These are phyloP conservation scores for Protobothrops mucrosquamatus DNA, from an alignment of 2,113 vertebrate species.

Conservation along the genomic window DNA sequence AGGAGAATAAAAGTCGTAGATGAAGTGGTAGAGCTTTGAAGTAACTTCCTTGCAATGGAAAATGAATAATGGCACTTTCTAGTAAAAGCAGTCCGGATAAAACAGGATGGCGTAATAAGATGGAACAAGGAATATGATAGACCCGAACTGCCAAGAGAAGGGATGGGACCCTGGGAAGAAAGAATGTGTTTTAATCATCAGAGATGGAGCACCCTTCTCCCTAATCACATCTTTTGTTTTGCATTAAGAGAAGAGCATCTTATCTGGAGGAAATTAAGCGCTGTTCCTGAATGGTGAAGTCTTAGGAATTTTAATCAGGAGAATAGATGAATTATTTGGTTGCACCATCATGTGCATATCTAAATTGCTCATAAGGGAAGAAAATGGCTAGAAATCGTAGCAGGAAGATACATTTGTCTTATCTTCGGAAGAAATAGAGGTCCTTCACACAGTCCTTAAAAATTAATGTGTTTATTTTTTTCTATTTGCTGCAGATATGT, in stretches of 20 bases:
- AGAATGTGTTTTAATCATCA: not conserved
- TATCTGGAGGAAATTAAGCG: not conserved
- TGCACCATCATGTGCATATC: not conserved
- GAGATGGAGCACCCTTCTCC: not conserved
- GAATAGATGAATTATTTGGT: not conserved
- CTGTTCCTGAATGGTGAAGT: not conserved
- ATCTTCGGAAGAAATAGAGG: not conserved
- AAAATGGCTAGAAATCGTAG: not conserved
- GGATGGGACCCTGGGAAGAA: not conserved
- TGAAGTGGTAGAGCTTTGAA: not conserved
- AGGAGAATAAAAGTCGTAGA: slow-evolving; percentile 27
- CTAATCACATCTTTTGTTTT: not conserved
- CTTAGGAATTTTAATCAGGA: not conserved
- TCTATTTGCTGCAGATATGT: too few species aligned
- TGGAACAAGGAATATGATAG: not conserved
- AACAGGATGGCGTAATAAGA: not conserved
- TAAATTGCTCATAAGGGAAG: not conserved
- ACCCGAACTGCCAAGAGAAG: not conserved
- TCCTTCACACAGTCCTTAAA: not conserved
- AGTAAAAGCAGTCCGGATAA: not conserved
- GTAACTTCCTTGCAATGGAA: not conserved
- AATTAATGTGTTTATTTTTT: not conserved
- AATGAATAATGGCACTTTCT: not conserved
- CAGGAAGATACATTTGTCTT: not conserved
- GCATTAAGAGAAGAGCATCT: not conserved